Base-by-base conservation (phyloP, 30 jellyfish, hydroid and myxozoan species). In the Pelagia noctiluca region DNA sequence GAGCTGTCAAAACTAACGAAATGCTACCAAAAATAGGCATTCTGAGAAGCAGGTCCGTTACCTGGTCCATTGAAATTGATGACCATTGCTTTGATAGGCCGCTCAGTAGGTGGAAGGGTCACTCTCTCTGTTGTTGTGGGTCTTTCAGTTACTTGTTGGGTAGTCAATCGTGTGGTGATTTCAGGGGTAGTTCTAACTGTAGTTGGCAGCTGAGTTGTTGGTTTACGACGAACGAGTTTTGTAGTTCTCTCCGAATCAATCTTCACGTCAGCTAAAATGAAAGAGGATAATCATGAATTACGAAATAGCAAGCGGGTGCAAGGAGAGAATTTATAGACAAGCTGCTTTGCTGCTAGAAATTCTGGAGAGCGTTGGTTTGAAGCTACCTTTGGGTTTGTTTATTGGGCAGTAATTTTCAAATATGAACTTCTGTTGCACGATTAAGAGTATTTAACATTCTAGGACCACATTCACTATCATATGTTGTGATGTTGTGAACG, bases 41-140 rank as follows among this genome's bases (percentile, higher is more conserved):
- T 12, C 21, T 29, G 35, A 25, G 38, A 12, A 18, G 25, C 13
- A 19, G 21, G 36, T 26, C 11, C n/a, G 26, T 54, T 76, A 86
- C 96, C 96, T 74, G 96, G 96, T 33, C 96, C 96, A 46, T 76
- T 82, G 38, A 74, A 76, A 38, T 60, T 75, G 18, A 86, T 42
- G 49, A 86, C 75, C 8, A 63, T 47, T 0, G 96, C 87, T 21
- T 84, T 84, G 10, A 86, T 86, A 18, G 75, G 67, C 25, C 80
- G 16, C 26, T 52, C 30, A 3, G 68, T 52, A 10, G 68, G 7
- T 8, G 68, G 68, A 3, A 3, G 28, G 16, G 68, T 52, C 7
- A 19, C 26, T 42, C 12, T 8, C 16, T 42, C 57, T 5, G 8
- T 84, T 24, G 88, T 73, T 2, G 82, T 74, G 13, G 83, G 82